phyloP scores from a whole-genome alignment of 2,113 vertebrate genomes.

The Nycticryphes semicollaris region DNA sequence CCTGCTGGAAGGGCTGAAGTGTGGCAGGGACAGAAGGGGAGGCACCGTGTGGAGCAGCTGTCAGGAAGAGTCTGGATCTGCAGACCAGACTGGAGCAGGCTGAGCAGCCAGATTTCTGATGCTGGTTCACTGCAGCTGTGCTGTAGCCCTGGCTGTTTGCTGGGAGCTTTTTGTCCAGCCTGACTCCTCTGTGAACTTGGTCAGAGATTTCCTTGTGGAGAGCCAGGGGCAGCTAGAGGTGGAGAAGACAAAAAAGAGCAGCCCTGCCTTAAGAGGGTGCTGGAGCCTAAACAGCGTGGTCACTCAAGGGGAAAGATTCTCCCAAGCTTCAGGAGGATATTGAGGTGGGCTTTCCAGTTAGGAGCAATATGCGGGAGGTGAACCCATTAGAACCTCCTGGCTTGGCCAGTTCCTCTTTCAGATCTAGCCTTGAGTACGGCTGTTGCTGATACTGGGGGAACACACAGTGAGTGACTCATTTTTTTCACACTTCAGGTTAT shows the following conservation, averaged over 20 bases:
- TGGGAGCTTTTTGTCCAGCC: background rate
- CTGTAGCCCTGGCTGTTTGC: background rate
- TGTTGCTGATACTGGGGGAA: background rate
- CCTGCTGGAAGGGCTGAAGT: background rate
- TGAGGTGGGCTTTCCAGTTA: background rate
- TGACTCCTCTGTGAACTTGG: background rate
- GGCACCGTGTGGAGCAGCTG: background rate
- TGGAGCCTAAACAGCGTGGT: background rate
- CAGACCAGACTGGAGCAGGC: background rate
- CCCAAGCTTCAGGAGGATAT: background rate
- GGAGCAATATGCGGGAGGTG: background rate
- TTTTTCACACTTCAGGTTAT: conserved; percentile 79
- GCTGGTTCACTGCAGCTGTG: background rate
- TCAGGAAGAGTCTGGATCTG: background rate
- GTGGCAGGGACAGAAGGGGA: background rate
- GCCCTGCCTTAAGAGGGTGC: background rate
- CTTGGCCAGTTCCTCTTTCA: background rate
- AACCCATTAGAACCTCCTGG: background rate
- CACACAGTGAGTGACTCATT: background rate
- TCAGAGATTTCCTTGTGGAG: background rate
- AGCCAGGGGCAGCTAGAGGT: background rate
- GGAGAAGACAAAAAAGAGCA: background rate
- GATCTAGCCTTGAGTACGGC: background rate
- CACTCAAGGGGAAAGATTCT: background rate
- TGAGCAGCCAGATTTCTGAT: background rate